phyloP scores from a whole-genome alignment of 1,140 invertebrate genomes.

The Aphaenogaster ashmeadi region DNA sequence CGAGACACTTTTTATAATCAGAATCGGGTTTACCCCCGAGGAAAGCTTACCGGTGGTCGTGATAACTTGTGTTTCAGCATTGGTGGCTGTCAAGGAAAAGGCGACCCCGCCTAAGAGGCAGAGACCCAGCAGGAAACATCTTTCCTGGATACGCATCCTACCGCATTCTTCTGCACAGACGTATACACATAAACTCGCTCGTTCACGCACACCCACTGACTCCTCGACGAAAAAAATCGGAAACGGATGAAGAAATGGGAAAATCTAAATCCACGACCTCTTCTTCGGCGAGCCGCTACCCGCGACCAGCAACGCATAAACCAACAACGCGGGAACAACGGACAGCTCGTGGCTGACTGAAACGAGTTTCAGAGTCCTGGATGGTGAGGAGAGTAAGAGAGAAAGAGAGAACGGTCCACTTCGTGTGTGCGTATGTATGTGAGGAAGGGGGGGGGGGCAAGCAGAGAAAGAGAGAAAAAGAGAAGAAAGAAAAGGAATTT shows the following conservation, averaged over 20 bases:
- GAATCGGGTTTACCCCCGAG: not conserved
- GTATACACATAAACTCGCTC: slow-evolving; percentile 53
- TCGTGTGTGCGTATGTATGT: slow-evolving; percentile 7
- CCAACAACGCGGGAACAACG: slow-evolving; percentile 55
- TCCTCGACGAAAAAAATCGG: slow-evolving; percentile 2
- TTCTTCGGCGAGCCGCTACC: not conserved
- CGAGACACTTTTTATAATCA: not conserved
- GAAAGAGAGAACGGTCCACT: slow-evolving; percentile 45
- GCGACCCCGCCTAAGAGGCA: slow-evolving; percentile 76
- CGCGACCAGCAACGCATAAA: slow-evolving; percentile 23
- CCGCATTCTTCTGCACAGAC: slow-evolving; percentile 81
- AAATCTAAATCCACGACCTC: slow-evolving; percentile 5
- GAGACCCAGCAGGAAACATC: slow-evolving; percentile 81
- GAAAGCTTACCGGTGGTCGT: slow-evolving; percentile 57
- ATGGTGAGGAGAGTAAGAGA: slow-evolving; percentile 32
- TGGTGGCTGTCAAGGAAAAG: slow-evolving; percentile 37
- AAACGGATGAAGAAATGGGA: not conserved
- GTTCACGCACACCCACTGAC: slow-evolving; percentile 1
- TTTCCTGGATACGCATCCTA: slow-evolving; percentile 83
- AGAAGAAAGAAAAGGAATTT: slow-evolving; percentile 19
- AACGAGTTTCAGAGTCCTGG: slow-evolving; percentile 60
- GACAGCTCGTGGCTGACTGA: slow-evolving; percentile 43
- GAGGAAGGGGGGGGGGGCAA: not conserved
- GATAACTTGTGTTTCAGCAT: slow-evolving; percentile 42
- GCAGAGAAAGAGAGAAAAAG: not conserved